Conservation (phyloP, 2,797 vertebrate genomes). For the Argya squamiceps region DNA sequence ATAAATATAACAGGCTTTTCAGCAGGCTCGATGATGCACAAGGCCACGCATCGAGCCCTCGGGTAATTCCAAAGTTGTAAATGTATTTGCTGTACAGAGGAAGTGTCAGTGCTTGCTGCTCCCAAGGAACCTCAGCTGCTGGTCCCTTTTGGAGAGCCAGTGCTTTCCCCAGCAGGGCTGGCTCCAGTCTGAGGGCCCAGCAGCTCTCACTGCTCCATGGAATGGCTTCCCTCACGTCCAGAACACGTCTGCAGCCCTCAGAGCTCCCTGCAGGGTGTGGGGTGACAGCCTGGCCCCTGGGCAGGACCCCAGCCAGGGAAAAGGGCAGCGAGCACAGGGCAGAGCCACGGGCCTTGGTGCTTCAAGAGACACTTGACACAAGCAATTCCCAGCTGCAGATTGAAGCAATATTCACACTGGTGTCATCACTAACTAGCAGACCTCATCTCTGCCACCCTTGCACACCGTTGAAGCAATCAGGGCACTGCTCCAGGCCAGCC, state of each 20-base stretch:
- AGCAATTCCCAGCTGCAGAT: background rate
- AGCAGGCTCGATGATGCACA: background rate
- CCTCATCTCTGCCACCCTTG: background rate
- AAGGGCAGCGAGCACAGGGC: background rate
- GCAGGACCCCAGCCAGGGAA: background rate
- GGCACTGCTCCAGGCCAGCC: background rate
- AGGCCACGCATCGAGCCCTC: background rate
- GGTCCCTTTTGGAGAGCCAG: background rate
- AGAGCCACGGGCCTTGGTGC: background rate
- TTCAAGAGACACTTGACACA: background rate
- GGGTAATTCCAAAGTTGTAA: constrained; percentile 53
- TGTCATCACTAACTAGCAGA: background rate
- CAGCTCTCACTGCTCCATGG: background rate
- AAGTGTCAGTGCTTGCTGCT: background rate
- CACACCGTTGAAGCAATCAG: background rate
- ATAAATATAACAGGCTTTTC: constrained; percentile 42
- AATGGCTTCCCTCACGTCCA: background rate
- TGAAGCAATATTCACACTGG: background rate
- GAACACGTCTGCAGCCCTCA: background rate
- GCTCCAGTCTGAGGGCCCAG: background rate
- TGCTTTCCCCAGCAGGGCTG: background rate
- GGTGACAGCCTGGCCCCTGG: background rate
- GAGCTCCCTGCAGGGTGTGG: rapidly evolving
- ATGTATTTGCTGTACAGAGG: constrained; percentile 61
- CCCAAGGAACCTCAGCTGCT: background rate